These are phyloP conservation scores for Saccopteryx leptura DNA, from an alignment of 2,113 vertebrate genomes.

Conservation along the genomic window DNA sequence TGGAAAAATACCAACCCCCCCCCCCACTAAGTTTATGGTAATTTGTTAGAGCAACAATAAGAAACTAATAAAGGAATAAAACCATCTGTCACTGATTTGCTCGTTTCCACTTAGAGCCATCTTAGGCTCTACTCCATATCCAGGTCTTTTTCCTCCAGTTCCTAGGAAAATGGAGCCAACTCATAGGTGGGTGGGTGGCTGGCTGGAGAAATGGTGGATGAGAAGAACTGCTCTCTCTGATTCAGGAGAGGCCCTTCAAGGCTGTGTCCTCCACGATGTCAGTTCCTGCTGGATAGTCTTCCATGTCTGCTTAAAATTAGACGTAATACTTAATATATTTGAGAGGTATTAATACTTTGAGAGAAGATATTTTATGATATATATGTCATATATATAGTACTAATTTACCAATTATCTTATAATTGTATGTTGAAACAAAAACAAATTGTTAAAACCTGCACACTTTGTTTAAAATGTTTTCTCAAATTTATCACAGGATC, in stretches of 20 bases:
- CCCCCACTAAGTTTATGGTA: neutral
- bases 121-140: neutral
- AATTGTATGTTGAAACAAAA: neutral
- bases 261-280: fast-evolving
- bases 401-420: neutral
- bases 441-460: neutral
- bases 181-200: neutral
- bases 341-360: conserved; percentile 10
- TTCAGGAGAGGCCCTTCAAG: neutral
- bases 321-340: neutral
- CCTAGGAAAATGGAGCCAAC: neutral
- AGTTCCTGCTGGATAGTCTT: neutral
- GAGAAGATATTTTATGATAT: neutral
- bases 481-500: neutral
- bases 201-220: neutral
- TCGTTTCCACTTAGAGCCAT: neutral
- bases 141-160: neutral
- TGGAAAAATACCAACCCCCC: too few relatives aligned
- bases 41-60: neutral
- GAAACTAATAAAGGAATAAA: neutral
- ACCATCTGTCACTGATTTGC: neutral
- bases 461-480: conserved; percentile 15
- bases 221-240: neutral
- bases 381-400: neutral
- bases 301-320: neutral